These are phyloP conservation scores for Hemibagrus guttatus DNA, from an alignment of 2,797 vertebrate genomes.

Conservation along the genomic window DNA sequence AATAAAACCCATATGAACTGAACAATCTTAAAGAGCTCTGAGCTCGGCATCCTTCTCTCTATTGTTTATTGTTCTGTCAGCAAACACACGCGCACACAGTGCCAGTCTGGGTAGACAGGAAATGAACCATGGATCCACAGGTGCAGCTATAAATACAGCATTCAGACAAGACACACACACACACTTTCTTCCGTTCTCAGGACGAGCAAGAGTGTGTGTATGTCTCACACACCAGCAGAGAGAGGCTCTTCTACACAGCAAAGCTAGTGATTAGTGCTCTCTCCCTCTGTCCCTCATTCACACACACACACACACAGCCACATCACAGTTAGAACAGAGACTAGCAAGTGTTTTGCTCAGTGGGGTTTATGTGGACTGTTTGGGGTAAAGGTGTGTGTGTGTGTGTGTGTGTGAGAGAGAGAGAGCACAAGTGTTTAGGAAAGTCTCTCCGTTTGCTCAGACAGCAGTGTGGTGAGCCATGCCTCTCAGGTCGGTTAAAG, in stretches of 20 bases:
- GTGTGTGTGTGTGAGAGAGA: not conserved
- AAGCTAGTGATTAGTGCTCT: constrained; percentile 47
- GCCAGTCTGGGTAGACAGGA: constrained; percentile 39
- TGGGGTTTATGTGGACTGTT: not conserved
- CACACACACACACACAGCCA: constrained; percentile 12
- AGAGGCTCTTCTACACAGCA: constrained; percentile 19
- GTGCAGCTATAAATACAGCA: constrained; percentile 43
- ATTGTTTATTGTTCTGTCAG: constrained; percentile 41
- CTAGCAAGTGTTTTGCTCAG: not conserved
- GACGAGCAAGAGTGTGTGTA: not conserved
- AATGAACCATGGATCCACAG: constrained; percentile 43
- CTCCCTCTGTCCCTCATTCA: not conserved
- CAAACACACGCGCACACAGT: not conserved
- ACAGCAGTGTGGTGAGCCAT: constrained; percentile 11
- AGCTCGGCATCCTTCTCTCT: not conserved
- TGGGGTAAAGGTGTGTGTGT: not conserved
- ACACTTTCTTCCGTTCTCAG: not conserved
- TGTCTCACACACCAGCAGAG: constrained; percentile 17
- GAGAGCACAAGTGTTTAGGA: not conserved
- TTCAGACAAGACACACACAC: constrained; percentile 33
- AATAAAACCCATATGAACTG: not conserved
- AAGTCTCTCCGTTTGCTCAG: not conserved
- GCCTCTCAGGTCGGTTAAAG: constrained; percentile 24
- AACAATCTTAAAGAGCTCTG: not conserved
- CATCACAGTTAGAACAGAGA: not conserved